Conservation (phyloP, 2,888 invertebrate genomes). For the Cryptops parisi region DNA sequence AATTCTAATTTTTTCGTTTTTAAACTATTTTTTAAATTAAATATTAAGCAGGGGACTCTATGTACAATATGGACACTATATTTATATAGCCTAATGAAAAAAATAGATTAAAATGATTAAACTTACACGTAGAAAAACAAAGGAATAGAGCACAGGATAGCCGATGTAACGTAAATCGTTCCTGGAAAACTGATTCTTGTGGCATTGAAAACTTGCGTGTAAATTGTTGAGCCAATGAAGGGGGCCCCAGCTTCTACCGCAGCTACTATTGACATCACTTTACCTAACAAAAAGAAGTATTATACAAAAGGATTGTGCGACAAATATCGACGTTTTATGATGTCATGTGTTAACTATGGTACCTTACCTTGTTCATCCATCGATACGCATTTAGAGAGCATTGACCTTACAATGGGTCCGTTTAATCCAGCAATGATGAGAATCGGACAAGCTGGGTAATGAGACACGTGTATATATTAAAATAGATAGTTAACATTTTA, state of each 20-base stretch:
- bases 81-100: no score
- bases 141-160: neutral
- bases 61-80: no score
- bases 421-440: neutral
- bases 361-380: conserved; percentile 10
- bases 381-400: conserved; percentile 4
- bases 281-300: conserved; percentile 7
- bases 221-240: conserved; percentile 7
- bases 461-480: neutral
- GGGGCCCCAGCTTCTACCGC: conserved; percentile 8
- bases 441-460: neutral
- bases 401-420: neutral
- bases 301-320: neutral
- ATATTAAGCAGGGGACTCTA: no score
- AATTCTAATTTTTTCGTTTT: no score
- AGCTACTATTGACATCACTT: conserved; percentile 12
- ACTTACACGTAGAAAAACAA: neutral
- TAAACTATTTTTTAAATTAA: no score
- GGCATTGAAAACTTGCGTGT: conserved; percentile 14
- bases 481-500: neutral
- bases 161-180: neutral
- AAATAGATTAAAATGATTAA: no score
- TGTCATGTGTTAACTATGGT: neutral
- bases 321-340: neutral
- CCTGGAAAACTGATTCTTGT: conserved; percentile 7